Evolutionary conservation across 2,797 vertebrate species (phyloP), one percentile per base, ranked within the genome.

Genomic region (Enteromius thamalakanensis): DNA sequence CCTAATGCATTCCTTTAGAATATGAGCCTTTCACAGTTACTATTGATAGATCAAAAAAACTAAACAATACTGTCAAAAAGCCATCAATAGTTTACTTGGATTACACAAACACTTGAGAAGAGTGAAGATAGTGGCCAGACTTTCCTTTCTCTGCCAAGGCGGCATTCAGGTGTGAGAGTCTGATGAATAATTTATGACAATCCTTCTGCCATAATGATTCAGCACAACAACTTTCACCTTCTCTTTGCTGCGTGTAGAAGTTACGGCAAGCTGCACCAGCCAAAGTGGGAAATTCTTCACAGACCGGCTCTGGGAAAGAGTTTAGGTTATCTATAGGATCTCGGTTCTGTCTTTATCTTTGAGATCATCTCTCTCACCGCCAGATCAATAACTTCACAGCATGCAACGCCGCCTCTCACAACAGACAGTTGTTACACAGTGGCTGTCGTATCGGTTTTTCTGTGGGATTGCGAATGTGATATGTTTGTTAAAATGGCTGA

Each of bases 131-230:
- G 78, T 55, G 49, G 34, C 68, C 55, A 42, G 72, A 58, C 34
- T 49, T 67, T n/a, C 26, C 68, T n/a, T 72, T 62, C 64, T 37
- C 34, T 55, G 69, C 60, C 60, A 79, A 87, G 62, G 80, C 60
- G 8, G 58, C 71, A 81, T 69, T 84, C 80, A 85, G 85, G 85
- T 86, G 83, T 51, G 34, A 83, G 53, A 85, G 58, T 67, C 17
- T 55, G 47, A 45, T 87, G 81, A 87, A 88, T 86, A 83, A 88
- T 88, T 86, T 62, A 88, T 65, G 58, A 40, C 55, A 8, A 42
- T 76, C 49, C 71, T 55, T 81, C 70, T 67, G 82, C 76, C 37
- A 3, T 82, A 81, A 79, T 81, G 62, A 80, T 68, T 85, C 80
- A 83, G 76, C 77, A 83, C 72, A 74, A 53, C 80, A 60, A 79